Base-by-base conservation (phyloP, 2,113 vertebrate species). In the Atlantisia rogersi region DNA sequence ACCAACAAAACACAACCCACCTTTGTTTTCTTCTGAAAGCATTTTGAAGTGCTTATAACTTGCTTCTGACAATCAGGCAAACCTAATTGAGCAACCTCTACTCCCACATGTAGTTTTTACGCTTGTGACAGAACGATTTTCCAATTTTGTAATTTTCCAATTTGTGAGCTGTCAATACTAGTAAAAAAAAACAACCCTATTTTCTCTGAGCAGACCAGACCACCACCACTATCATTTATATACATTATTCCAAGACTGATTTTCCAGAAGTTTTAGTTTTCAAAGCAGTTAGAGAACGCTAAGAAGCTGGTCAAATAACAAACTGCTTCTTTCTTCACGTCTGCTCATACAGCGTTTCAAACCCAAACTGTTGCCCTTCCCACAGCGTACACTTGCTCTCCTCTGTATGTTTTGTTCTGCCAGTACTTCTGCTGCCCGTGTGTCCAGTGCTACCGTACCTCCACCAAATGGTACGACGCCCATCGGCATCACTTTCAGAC, bases 291-390 rank as follows among this genome's bases (percentile, higher is more conserved):
- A 63, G 31, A 16, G 4, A 58, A 67, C 22, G 59, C 6, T 39
- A n/a, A 37, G 88, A 63, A 55, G 15, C 5, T 8, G 7, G 37
- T 32, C 31, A 65, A 85, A 50, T 42, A 18, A 62, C 79, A 13
- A 2, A 11, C 3, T 0, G 0, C 0, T 10, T 50, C 87, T 86
- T 42, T 35, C 42, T 91, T 69, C n/a, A 21, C 11, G 14, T 75
- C 22, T 67, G 22, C 31, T 53, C 46, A 40, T 8, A 53, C 7
- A 48, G 7, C 35, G 53, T 0, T 68, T 32, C 86, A 86, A 86
- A 86, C 4, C 31, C 40, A 84, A 86, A 86, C 42, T n/a, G 15
- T 39, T 40, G 6, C 52, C 53, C 25, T 82, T 84, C 37, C 48
- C 39, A 56, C 15, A 26, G 29, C 13, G 56, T 26, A 59, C 35